Base-by-base conservation (phyloP, 2,888 invertebrate genomes). In the Stratiomys singularior region DNA sequence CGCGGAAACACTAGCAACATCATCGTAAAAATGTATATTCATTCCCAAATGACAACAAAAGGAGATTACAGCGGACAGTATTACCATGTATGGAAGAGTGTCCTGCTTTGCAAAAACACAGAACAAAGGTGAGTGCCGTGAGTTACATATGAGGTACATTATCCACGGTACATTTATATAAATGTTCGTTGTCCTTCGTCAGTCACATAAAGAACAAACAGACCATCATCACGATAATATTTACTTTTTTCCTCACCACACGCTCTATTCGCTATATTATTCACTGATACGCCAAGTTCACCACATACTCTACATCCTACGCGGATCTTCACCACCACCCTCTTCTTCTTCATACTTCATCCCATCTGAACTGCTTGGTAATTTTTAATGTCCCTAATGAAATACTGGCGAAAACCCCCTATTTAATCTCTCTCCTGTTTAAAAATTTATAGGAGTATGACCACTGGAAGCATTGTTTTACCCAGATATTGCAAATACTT, bases 381-480 rank as follows among this genome's bases (percentile, higher is more conserved):
- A 69, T 69, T 37, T 37, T 69, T 69, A 69, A 69, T 69, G 69
- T 44, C 69, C 47, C 69, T 72, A 28, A 72, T 72, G 71, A 72
- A 72, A 72, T 52, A 52, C 71, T 52, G 56, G 69, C 9, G 37
- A 52, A n/a, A 66, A 18, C 69, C 13, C 47, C 28, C 52, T 27
- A 13, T 72, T 72, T 72, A 72, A 72, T 72, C 71, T 72, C 69
- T 52, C 47, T 56, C 27, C 47, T 72, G 56, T 72, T 72, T 21
- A 72, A 72, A 72, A 72, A 72, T 72, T 72, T 72, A 72, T 72
- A 21, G 44, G 46, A 69, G 52, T 18, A 27, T 46, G 71, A 72
- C 71, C 71, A 72, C 52, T 18, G 13, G 66, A 15, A 66, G 52
- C 71, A 28, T 72, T 52, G 52, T 52, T 72, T 72, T 52, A 28